These are phyloP conservation scores for Lasiurus cinereus DNA, from an alignment of 2,113 vertebrate genomes.

Conservation along the genomic window DNA sequence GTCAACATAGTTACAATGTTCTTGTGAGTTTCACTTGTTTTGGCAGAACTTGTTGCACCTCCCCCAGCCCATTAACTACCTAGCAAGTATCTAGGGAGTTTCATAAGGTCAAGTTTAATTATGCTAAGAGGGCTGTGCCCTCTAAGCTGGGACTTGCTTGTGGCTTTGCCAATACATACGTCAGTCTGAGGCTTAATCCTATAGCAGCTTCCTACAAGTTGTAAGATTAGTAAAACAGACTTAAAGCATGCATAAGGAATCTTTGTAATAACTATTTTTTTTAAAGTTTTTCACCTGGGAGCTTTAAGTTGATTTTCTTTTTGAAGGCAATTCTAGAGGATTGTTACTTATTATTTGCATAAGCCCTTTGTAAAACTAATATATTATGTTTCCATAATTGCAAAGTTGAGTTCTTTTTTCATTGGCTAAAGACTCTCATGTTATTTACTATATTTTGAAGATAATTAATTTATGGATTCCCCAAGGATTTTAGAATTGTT, in stretches of 20 bases:
- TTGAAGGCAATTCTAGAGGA: background rate
- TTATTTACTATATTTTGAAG: slow-evolving; percentile 6
- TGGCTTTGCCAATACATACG: too few species aligned
- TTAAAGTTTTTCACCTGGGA: background rate
- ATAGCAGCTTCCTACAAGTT: background rate
- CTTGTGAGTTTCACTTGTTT: too few species aligned
- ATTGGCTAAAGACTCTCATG: background rate
- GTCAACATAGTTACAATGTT: too few species aligned
- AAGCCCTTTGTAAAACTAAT: background rate
- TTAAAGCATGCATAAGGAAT: background rate
- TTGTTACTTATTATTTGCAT: background rate
- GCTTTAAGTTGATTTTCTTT: slow-evolving; percentile 41
- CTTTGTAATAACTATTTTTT: background rate
- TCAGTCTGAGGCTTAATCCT: too few species aligned
- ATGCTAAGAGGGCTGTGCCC: too few species aligned
- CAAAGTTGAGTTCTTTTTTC: slow-evolving; percentile 1
- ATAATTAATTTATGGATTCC: slow-evolving; percentile 23
- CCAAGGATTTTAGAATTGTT: slow-evolving; percentile 21
- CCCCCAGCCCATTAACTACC: too few species aligned
- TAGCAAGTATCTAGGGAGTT: too few species aligned
- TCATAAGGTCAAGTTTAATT: too few species aligned
- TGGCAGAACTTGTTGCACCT: too few species aligned
- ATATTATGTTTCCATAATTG: background rate
- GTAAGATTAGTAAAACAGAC: slow-evolving; percentile 31
- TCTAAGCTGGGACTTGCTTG: too few species aligned